A percentile compares a stretch with the other conserved stretches of the same genome.
phyloP scores from a whole-genome alignment of 2,797 vertebrate species.

The Bradypodion pumilum region DNA sequence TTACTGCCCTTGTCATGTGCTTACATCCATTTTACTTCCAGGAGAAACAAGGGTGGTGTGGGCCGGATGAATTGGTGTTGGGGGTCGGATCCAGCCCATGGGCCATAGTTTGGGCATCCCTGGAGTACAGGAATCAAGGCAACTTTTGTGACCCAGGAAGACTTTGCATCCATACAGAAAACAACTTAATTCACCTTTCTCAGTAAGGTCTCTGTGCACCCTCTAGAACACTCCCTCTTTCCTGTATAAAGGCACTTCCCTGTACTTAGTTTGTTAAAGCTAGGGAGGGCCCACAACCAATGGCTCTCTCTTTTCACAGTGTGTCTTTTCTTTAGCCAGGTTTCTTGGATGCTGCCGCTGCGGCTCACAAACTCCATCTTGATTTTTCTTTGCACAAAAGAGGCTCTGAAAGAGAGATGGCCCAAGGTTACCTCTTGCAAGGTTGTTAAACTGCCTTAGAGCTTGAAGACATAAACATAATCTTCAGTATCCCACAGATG shows the following conservation, averaged over 20 bases:
- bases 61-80: too few species aligned
- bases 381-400: slow-evolving; percentile 14
- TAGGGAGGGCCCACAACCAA: slow-evolving; percentile 29
- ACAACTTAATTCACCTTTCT: slow-evolving; percentile 41
- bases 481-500: neutral
- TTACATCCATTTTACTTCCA: too few species aligned
- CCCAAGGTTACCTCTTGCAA: neutral
- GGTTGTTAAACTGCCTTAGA: neutral
- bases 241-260: slow-evolving; percentile 2
- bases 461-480: neutral
- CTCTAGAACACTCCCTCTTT: slow-evolving; percentile 40
- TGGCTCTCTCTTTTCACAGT: slow-evolving; percentile 40
- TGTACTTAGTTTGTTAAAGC: slow-evolving; percentile 18
- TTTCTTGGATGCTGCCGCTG: neutral
- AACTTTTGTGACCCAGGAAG: slow-evolving; percentile 18
- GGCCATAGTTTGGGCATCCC: too few species aligned
- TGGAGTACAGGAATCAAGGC: slow-evolving; percentile 12
- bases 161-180: slow-evolving; percentile 42
- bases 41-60: too few species aligned
- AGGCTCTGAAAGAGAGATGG: slow-evolving; percentile 1
- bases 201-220: neutral
- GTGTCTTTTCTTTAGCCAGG: slow-evolving; percentile 30
- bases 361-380: slow-evolving; percentile 10
- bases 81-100: too few species aligned
- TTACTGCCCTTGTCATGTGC: too few species aligned